Percentiles rank a stretch among this genome's conserved stretches.
phyloP scores from a whole-genome alignment of 2,797 vertebrate genomes.

The Serranus cabrilla region DNA sequence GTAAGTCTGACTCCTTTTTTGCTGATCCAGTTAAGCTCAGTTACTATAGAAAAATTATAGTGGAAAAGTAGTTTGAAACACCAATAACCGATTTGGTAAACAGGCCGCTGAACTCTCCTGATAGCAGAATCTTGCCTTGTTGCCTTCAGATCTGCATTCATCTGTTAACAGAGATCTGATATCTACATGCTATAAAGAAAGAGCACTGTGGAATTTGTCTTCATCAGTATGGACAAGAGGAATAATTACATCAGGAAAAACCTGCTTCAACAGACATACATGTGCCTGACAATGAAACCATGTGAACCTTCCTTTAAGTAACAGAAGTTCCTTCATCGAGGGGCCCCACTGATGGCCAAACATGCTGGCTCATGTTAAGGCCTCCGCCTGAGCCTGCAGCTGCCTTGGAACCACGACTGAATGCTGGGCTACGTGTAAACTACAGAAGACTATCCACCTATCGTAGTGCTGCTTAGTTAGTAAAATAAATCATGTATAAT shows the following conservation, averaged over 20 bases:
- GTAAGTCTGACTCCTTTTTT: too few relatives aligned
- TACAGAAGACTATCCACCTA: slow-evolving; percentile 43
- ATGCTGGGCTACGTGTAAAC: slow-evolving; percentile 50
- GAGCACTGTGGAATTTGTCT: too few relatives aligned
- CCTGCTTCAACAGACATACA: slow-evolving; percentile 5
- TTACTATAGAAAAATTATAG: too few relatives aligned
- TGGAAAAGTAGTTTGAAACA: too few relatives aligned
- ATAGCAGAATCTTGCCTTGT: too few relatives aligned
- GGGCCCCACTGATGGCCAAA: slow-evolving; percentile 17
- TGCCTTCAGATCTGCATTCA: too few relatives aligned
- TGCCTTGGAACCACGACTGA: slow-evolving; percentile 48
- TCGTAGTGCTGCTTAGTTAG: slow-evolving; percentile 53
- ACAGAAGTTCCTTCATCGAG: neutral
- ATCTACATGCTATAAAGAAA: too few relatives aligned
- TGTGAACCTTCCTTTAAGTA: slow-evolving; percentile 13
- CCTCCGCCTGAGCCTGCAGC: slow-evolving; percentile 57
- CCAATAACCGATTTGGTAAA: too few relatives aligned
- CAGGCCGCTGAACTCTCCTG: too few relatives aligned
- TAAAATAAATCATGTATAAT: slow-evolving; percentile 71
- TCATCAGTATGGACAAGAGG: neutral
- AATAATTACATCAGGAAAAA: slow-evolving; percentile 8
- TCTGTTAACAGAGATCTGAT: too few relatives aligned
- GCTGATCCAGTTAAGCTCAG: too few relatives aligned
- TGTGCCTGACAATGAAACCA: neutral
- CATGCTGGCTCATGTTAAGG: slow-evolving; percentile 42